These are phyloP conservation scores for Drosophila siamana DNA, from an alignment of 2,888 invertebrate genomes.

Conservation along the genomic window DNA sequence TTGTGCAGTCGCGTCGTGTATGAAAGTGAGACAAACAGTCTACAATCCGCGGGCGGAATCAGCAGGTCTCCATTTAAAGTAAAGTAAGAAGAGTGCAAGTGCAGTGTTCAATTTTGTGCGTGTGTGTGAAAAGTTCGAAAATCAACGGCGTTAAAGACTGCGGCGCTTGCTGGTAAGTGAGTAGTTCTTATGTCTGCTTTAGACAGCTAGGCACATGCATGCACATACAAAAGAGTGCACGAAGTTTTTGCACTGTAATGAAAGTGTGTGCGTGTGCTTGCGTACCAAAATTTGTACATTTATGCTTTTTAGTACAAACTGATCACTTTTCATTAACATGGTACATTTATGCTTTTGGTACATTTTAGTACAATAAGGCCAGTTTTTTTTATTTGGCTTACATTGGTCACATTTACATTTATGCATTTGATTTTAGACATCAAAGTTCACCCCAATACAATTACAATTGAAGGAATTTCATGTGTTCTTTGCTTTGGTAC, in stretches of 20 bases:
- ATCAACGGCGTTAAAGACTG: background rate
- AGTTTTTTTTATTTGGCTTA: too few relatives aligned
- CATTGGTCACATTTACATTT: too few relatives aligned
- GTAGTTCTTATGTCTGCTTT: too few relatives aligned
- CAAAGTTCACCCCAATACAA: too few relatives aligned
- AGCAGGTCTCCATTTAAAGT: background rate
- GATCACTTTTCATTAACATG: too few relatives aligned
- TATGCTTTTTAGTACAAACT: too few relatives aligned
- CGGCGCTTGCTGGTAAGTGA: too few relatives aligned
- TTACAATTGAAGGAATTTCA: too few relatives aligned
- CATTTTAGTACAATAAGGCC: too few relatives aligned
- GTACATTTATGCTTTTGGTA: background rate
- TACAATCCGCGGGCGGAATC: background rate
- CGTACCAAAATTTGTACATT: background rate
- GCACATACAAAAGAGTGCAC: background rate
- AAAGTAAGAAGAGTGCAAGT: background rate
- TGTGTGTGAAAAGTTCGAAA: background rate
- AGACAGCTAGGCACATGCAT: background rate
- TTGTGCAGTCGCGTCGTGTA: background rate
- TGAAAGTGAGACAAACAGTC: slow-evolving; percentile 3
- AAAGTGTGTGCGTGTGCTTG: background rate
- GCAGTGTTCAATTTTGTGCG: background rate
- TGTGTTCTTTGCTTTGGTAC: too few relatives aligned
- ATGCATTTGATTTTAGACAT: background rate
- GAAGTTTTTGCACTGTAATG: background rate